These are phyloP conservation scores for Sphaerophoria rueppellii DNA, from an alignment of 2,888 invertebrate genomes.

Conservation along the genomic window DNA sequence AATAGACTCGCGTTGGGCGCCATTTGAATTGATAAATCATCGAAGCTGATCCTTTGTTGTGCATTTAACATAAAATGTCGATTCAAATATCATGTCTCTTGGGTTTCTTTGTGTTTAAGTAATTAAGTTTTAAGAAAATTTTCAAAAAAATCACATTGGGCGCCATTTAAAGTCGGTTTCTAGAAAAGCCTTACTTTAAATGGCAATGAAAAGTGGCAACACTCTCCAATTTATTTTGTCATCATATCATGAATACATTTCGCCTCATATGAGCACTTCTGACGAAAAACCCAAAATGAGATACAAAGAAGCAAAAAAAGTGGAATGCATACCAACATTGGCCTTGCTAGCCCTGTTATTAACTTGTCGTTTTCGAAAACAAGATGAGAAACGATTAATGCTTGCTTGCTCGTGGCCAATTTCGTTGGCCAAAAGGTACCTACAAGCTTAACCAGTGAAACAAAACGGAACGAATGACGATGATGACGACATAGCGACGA, in stretches of 20 bases:
- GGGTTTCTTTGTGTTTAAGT: no score
- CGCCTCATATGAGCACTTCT: constrained; percentile 59
- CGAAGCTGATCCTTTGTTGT: no score
- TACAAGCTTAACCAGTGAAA: background rate
- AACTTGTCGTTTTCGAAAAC: constrained; percentile 79
- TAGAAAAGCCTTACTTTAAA: background rate
- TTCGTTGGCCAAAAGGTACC: constrained; percentile 55
- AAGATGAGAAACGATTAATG: constrained; percentile 80
- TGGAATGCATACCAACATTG: constrained; percentile 51
- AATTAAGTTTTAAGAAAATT: no score
- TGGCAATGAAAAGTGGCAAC: constrained; percentile 31
- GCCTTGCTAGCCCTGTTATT: constrained; percentile 77
- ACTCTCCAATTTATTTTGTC: background rate
- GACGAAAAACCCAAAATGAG: background rate
- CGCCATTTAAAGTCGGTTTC: background rate
- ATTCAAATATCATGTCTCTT: no score
- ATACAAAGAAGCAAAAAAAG: constrained; percentile 7
- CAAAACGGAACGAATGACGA: constrained; percentile 20
- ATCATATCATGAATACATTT: constrained; percentile 53
- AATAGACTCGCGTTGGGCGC: background rate
- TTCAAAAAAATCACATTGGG: no score
- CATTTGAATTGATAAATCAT: background rate
- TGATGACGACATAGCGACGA: constrained; percentile 4
- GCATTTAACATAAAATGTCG: no score
- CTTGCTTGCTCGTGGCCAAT: constrained; percentile 80